Evolutionary conservation across 2,113 vertebrate species (phyloP), one percentile per base, ranked within the genome.

Genomic region (Potamarius usumacintae): DNA sequence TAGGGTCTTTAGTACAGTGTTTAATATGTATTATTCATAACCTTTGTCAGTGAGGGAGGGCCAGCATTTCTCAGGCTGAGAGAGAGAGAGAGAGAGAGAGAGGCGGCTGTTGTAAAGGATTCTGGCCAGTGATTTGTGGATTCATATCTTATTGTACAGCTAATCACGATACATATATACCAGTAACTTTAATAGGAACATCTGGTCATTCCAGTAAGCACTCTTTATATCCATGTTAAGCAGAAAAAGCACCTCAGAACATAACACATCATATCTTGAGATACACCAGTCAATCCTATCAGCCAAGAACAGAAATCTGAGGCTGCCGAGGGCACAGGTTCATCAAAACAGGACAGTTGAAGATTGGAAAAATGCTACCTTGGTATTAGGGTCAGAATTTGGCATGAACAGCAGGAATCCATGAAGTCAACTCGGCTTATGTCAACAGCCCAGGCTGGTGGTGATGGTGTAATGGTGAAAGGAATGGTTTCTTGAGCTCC

Each of bases 21-120:
- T 94, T 93, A 93, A 92, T 93, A 95, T 94, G 95, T 92, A 94
- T 96, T 94, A 95, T 95, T 96, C 94, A 95, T 91, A 88, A 93
- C 93, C 91, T 94, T 94, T 94, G 93, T 94, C 93, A 89, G 85
- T 34, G 20, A 22, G 58, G 74, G 87, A 89, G 84, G 58, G 79
- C 62, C 76, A 80, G 58, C 74, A 79, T 85, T 84, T 86, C 67
- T 87, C 85, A 86, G 82, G 18, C 27, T 15, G 74, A 72, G 53
- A 77, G 58, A 60, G n/a, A 34, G n/a, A 34, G 76, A 25, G 53
- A 81, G 85, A 71, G 81, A 84, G 57, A 78, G 89, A 90, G 90
- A 86, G 50, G 82, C 50, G 86, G 85, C 87, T 84, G 90, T 84
- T 92, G 88, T 58, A 34, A 30, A 77, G 58, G 42, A 80, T 87